Conservation (phyloP, 2,113 vertebrate genomes). For the Rhodinocichla rosea region DNA sequence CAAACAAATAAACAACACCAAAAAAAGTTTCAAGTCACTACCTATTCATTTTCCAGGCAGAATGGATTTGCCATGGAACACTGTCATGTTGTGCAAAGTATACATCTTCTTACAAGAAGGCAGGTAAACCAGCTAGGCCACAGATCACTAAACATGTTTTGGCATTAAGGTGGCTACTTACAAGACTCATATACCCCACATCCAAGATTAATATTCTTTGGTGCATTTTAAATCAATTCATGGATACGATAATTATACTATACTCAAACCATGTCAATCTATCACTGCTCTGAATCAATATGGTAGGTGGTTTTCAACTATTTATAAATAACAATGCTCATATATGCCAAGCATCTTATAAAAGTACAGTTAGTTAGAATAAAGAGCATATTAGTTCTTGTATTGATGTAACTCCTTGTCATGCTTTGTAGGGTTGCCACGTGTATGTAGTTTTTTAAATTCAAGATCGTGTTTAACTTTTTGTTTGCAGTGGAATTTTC, state of each 20-base stretch:
- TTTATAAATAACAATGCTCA: constrained; percentile 26
- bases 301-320: background rate
- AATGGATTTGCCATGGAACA: background rate
- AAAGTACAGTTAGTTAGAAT: constrained; percentile 41
- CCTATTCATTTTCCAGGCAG: background rate
- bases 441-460: background rate
- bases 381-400: background rate
- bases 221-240: constrained; percentile 20
- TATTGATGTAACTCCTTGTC: background rate
- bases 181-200: background rate
- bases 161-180: constrained; percentile 4
- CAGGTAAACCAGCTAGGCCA: background rate
- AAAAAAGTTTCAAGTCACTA: background rate
- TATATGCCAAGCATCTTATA: constrained; percentile 11
- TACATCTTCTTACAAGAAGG: background rate
- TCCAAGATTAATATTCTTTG: constrained; percentile 32
- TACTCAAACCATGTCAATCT: background rate
- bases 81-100: background rate
- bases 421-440: background rate
- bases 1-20: background rate
- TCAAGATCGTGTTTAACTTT: background rate
- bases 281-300: constrained; percentile 19
- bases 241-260: constrained; percentile 37
- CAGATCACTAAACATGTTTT: background rate
- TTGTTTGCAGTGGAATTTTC: background rate